These are phyloP conservation scores for Melieria picta DNA, from an alignment of 2,888 invertebrate species.

Conservation along the genomic window DNA sequence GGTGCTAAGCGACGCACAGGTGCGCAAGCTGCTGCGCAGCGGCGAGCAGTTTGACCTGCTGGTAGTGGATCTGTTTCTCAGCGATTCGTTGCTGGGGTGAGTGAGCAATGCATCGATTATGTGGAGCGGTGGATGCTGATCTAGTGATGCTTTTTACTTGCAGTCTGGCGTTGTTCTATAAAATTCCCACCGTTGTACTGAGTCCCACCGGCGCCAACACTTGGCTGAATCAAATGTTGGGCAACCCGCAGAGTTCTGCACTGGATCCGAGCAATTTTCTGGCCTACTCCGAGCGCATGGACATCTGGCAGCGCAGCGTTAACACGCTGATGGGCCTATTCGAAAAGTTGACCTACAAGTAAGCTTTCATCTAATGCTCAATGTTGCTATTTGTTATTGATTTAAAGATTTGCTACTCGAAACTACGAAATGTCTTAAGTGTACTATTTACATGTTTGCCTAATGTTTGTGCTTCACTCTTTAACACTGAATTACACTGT, in stretches of 20 bases:
- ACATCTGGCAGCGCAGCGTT: constrained; percentile 63
- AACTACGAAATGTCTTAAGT: background rate
- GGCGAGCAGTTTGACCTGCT: constrained; percentile 61
- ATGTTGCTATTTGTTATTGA: too few species aligned
- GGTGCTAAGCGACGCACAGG: constrained; percentile 54
- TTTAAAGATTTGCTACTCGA: too few species aligned
- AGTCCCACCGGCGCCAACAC: constrained; percentile 67
- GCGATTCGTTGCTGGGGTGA: constrained; percentile 67
- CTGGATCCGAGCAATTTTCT: constrained; percentile 66
- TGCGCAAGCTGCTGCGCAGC: constrained; percentile 55
- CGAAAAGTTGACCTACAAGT: constrained; percentile 64
- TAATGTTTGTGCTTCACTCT: too few species aligned
- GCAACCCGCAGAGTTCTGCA: constrained; percentile 67
- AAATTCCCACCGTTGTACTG: constrained; percentile 61
- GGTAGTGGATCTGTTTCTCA: constrained; percentile 67
- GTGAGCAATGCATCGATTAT: constrained; percentile 11
- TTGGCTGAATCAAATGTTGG: constrained; percentile 67
- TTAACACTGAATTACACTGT: background rate
- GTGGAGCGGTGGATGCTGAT: background rate
- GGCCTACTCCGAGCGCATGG: constrained; percentile 66
- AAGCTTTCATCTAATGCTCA: constrained; percentile 5
- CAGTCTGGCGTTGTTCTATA: constrained; percentile 62
- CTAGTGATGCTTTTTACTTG: constrained; percentile 30
- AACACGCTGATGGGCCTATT: constrained; percentile 66
- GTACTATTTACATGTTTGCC: background rate